Evolutionary conservation across 2,888 invertebrate genomes (phyloP).

Genomic region (Nomada goodeniana): DNA sequence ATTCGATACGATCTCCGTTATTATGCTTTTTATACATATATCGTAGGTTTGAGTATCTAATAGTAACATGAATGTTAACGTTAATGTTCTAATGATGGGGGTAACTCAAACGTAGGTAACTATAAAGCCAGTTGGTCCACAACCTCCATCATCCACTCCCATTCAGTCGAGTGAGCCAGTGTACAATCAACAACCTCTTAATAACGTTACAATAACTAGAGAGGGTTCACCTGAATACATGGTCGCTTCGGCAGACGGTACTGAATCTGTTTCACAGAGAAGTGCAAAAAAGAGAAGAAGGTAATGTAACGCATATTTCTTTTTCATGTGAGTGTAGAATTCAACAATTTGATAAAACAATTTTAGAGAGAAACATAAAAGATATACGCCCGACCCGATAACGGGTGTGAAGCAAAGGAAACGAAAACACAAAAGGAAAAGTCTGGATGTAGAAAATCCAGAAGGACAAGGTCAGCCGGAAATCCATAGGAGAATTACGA

Average conservation of each 20-base stretch:
- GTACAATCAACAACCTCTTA: constrained; percentile 74
- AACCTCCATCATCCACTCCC: constrained; percentile 70
- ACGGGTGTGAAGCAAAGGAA: constrained; percentile 89
- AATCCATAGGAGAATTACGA: constrained; percentile 91
- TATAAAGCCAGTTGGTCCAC: constrained; percentile 82
- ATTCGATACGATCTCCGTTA: neutral
- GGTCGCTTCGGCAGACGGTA: constrained; percentile 81
- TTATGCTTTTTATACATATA: neutral
- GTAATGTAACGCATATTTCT: constrained; percentile 48
- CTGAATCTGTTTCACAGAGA: constrained; percentile 79
- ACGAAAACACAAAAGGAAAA: constrained; percentile 92
- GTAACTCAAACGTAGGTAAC: constrained; percentile 74
- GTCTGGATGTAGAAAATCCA: constrained; percentile 87
- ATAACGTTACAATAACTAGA: constrained; percentile 76
- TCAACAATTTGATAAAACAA: constrained; percentile 14
- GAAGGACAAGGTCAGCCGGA: constrained; percentile 84
- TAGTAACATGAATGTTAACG: too few relatives aligned
- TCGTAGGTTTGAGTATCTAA: neutral
- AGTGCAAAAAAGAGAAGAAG: constrained; percentile 83
- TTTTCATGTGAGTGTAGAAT: constrained; percentile 7
- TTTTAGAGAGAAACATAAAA: constrained; percentile 89
- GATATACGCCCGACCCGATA: constrained; percentile 90
- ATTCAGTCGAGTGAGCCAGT: constrained; percentile 72
- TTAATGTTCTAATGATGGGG: neutral
- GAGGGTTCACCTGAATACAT: constrained; percentile 83